phyloP scores from a whole-genome alignment of 2,113 vertebrate species.

The Phasianus colchicus region DNA sequence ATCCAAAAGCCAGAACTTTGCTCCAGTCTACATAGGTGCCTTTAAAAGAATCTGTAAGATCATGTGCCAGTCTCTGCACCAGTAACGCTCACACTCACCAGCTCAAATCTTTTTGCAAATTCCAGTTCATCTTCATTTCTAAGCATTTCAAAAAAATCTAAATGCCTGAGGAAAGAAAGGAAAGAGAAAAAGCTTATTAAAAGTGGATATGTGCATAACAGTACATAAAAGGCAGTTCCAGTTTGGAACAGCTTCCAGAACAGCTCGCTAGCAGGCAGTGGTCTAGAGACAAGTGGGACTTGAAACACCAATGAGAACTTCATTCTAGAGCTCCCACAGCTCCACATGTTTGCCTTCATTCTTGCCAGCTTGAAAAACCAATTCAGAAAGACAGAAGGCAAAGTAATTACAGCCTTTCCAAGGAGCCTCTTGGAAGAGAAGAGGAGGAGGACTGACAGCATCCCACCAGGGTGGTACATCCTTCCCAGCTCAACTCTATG shows the following conservation, averaged over 20 bases:
- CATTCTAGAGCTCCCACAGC: background rate
- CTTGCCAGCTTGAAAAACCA: background rate
- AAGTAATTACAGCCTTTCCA: background rate
- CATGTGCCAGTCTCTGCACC: background rate
- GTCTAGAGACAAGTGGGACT: background rate
- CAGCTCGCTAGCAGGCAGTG: background rate
- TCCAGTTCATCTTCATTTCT: slow-evolving; percentile 97
- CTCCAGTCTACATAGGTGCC: rapidly evolving
- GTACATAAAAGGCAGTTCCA: background rate
- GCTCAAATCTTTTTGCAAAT: slow-evolving; percentile 95
- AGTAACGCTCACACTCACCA: slow-evolving; percentile 76
- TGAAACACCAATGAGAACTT: background rate
- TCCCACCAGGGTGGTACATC: background rate
- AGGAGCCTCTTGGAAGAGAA: background rate
- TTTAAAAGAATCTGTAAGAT: background rate
- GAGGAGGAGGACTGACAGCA: background rate
- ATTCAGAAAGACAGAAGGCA: background rate
- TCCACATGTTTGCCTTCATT: background rate
- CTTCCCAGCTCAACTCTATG: background rate
- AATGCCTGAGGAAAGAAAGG: slow-evolving; percentile 82
- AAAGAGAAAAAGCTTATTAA: background rate
- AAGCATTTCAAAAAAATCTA: slow-evolving; percentile 99
- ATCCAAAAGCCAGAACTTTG: background rate
- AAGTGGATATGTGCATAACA: background rate
- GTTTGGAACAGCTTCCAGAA: background rate